Conservation (phyloP, 1,140 invertebrate genomes). For the Drosophila tristis region DNA sequence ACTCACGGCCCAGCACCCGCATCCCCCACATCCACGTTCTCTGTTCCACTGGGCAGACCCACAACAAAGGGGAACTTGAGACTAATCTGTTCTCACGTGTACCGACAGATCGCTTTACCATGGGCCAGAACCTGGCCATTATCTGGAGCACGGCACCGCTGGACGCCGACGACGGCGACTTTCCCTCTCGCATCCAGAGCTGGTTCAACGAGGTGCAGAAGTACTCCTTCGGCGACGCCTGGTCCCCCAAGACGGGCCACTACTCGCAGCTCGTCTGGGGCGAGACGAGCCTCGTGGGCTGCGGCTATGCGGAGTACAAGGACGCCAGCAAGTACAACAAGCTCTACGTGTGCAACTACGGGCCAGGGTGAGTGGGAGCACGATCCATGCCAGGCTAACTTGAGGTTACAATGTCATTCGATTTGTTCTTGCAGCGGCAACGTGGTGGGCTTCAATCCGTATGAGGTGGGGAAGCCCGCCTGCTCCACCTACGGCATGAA, state of each 20-base stretch:
- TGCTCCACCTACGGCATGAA: conserved; percentile 89
- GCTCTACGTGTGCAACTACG: conserved; percentile 94
- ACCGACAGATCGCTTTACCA: conserved; percentile 89
- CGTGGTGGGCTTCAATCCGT: conserved; percentile 90
- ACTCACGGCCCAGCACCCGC: conserved; percentile 26
- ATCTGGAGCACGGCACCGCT: conserved; percentile 90
- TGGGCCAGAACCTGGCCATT: conserved; percentile 92
- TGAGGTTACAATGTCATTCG: no score
- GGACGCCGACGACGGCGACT: conserved; percentile 88
- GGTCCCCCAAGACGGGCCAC: conserved; percentile 89
- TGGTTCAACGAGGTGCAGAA: conserved; percentile 93
- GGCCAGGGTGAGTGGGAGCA: conserved; percentile 87
- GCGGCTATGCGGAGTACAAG: conserved; percentile 92
- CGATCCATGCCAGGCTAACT: no score
- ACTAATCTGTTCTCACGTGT: neutral
- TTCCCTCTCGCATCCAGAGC: conserved; percentile 89
- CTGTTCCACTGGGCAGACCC: neutral
- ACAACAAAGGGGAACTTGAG: neutral
- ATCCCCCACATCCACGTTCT: neutral
- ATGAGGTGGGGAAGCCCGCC: conserved; percentile 89
- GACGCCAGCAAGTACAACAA: conserved; percentile 90
- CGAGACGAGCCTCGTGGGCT: conserved; percentile 91
- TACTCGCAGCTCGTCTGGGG: conserved; percentile 94
- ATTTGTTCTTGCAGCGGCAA: conserved; percentile 87
- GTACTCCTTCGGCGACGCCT: conserved; percentile 88